Percentiles rank a stretch among this genome's conserved stretches.
Conservation (phyloP, 2,797 vertebrate species). For the Labeo calbasu region DNA sequence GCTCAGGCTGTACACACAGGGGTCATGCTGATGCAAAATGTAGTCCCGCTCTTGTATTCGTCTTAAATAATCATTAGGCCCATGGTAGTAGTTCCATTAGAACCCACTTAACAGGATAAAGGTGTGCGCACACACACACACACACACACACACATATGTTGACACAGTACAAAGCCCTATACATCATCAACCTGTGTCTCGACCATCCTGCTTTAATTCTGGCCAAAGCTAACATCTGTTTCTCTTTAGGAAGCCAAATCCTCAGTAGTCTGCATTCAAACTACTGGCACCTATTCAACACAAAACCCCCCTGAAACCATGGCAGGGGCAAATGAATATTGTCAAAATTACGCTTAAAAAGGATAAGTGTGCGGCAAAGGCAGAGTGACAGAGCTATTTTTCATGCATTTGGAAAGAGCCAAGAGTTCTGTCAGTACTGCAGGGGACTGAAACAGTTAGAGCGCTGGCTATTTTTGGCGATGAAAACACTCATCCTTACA, state of each 20-base stretch:
- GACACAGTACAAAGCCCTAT: constrained; percentile 38
- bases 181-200: constrained; percentile 51
- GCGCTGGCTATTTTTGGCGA: not conserved
- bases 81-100: constrained; percentile 21
- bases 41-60: not conserved
- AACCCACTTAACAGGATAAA: constrained; percentile 18
- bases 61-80: constrained; percentile 31
- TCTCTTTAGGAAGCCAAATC: constrained; percentile 52
- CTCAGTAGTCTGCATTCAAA: constrained; percentile 48
- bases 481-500: not conserved
- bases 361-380: constrained; percentile 18
- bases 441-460: not conserved
- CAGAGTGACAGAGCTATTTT: not conserved
- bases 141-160: constrained; percentile 31
- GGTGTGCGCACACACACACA: not conserved
- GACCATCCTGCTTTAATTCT: constrained; percentile 42
- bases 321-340: constrained; percentile 40
- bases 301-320: constrained; percentile 19
- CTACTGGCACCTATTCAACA: constrained; percentile 50
- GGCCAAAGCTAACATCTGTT: constrained; percentile 58
- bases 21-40: constrained; percentile 28
- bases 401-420: not conserved
- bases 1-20: not conserved
- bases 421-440: not conserved
- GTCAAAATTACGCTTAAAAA: constrained; percentile 51